A percentile compares a stretch with the other conserved stretches of the same genome.
phyloP scores from a whole-genome alignment of 2,113 vertebrate species.

The Amphiprion percula region DNA sequence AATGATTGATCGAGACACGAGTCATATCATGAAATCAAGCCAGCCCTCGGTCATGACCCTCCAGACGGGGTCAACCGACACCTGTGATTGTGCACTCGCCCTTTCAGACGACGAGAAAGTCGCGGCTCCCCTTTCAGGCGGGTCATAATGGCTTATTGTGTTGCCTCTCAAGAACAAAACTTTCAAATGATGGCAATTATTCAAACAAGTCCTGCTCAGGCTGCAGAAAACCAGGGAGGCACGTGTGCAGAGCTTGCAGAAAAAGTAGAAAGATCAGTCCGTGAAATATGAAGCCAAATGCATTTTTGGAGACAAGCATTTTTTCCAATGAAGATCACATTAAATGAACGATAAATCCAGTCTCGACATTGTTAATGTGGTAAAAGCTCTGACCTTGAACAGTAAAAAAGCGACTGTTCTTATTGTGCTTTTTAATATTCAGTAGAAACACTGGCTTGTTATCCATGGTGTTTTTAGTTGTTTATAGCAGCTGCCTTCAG shows the following conservation, averaged over 20 bases:
- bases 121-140: slow-evolving; percentile 33
- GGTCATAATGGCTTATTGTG: slow-evolving; percentile 20
- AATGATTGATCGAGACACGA: slow-evolving; percentile 56
- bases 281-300: too few species aligned
- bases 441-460: slow-evolving; percentile 24
- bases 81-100: slow-evolving; percentile 38
- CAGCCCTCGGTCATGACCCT: slow-evolving; percentile 11
- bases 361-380: too few species aligned
- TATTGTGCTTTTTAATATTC: slow-evolving; percentile 42
- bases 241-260: too few species aligned
- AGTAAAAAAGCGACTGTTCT: slow-evolving; percentile 1
- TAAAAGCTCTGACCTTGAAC: slow-evolving; percentile 53
- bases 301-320: too few species aligned
- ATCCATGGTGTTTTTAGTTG: not conserved
- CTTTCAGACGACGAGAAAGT: slow-evolving; percentile 33
- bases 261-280: too few species aligned
- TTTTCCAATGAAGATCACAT: too few species aligned
- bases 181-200: slow-evolving; percentile 55
- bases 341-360: too few species aligned
- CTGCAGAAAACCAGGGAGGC: not conserved
- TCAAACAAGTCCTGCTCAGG: slow-evolving; percentile 24
- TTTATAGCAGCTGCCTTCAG: not conserved
- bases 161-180: slow-evolving; percentile 21
- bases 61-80: slow-evolving; percentile 29
- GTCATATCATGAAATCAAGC: slow-evolving; percentile 32